Evolutionary conservation across 2,797 vertebrate species (phyloP).

Genomic region (Somateria mollissima): DNA sequence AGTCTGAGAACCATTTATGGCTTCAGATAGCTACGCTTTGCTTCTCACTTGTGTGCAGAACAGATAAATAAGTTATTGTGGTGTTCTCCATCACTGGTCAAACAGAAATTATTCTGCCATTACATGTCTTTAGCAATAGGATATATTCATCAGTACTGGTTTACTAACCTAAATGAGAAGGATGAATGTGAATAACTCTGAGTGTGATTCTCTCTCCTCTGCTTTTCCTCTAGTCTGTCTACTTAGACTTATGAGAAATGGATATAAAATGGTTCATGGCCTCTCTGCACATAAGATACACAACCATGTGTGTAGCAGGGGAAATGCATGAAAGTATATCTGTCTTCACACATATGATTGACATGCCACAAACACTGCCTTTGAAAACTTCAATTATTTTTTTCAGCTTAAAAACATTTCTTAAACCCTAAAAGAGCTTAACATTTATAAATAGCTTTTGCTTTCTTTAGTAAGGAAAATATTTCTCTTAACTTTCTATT

Average conservation of each 20-base stretch:
- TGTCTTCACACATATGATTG: neutral
- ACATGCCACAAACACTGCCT: neutral
- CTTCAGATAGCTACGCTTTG: neutral
- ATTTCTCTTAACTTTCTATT: neutral
- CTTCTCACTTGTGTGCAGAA: neutral
- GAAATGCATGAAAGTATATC: neutral
- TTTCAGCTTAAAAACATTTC: neutral
- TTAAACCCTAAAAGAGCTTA: neutral
- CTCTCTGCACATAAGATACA: neutral
- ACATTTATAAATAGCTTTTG: neutral
- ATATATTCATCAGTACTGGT: neutral
- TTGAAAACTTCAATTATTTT: neutral
- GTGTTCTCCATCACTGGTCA: neutral
- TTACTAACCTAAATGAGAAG: neutral
- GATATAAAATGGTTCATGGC: neutral
- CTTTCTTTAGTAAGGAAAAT: neutral
- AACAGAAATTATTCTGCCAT: slow-evolving; percentile 18
- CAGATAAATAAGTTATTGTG: slow-evolving; percentile 40
- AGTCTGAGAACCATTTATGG: slow-evolving; percentile 24
- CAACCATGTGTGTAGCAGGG: neutral
- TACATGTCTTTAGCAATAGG: neutral
- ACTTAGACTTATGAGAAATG: neutral
- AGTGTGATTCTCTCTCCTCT: neutral
- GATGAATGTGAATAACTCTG: neutral
- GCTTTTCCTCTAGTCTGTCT: neutral